These are phyloP conservation scores for Clytia hemisphaerica DNA, from an alignment of 30 jellyfish, hydroid and myxozoan species.

Conservation along the genomic window DNA sequence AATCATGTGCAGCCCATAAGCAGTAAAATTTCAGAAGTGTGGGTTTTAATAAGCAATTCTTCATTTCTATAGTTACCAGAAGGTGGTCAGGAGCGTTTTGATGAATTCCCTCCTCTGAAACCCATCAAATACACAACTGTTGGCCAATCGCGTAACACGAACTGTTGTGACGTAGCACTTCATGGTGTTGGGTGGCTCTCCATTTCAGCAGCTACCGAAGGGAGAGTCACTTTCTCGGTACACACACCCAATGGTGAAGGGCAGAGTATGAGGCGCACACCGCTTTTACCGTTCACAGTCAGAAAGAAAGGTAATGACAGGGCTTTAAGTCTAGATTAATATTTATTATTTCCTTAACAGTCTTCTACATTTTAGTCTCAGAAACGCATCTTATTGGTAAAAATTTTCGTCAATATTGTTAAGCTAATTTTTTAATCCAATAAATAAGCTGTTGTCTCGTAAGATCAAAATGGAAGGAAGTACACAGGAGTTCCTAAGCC, in stretches of 20 bases:
- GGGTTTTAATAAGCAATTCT: not conserved
- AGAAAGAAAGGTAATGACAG: constrained; percentile 78
- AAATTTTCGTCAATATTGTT: not conserved
- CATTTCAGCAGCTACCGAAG: constrained; percentile 58
- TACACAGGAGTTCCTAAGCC: too few species aligned
- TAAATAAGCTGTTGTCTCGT: too few species aligned
- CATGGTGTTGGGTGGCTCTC: constrained; percentile 93
- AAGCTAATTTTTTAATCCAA: too few species aligned
- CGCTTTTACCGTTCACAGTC: constrained; percentile 68
- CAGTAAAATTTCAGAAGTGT: too few species aligned
- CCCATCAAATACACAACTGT: constrained; percentile 39
- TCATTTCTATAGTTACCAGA: constrained; percentile 53
- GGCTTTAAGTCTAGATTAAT: not conserved
- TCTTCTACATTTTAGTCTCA: not conserved
- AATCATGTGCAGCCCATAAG: too few species aligned
- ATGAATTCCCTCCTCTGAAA: constrained; percentile 49
- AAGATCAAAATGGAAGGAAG: too few species aligned
- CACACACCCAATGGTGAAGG: constrained; percentile 89
- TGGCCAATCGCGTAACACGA: constrained; percentile 60
- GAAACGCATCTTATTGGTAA: not conserved
- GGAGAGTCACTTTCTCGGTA: constrained; percentile 30
- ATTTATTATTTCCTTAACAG: not conserved
- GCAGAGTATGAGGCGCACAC: constrained; percentile 43
- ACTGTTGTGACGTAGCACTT: constrained; percentile 52
- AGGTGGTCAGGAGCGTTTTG: constrained; percentile 50